Percentiles rank a stretch among this genome's conserved stretches.
phyloP scores from a whole-genome alignment of 2,113 vertebrate genomes.

The Ivindomyrus marchei region DNA sequence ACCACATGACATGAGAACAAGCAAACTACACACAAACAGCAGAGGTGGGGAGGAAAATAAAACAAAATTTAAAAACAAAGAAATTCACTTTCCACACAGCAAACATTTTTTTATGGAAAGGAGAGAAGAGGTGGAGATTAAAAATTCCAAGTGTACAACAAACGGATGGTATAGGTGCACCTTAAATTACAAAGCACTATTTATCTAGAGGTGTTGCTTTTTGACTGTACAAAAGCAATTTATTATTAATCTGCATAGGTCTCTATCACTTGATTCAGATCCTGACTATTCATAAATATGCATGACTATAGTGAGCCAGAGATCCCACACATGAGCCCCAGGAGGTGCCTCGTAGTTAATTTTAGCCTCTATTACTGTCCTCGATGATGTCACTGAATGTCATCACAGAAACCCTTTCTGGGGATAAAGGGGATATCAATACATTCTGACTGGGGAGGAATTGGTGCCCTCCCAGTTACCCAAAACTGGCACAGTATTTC shows the following conservation, averaged over 20 bases:
- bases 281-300: neutral
- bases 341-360: neutral
- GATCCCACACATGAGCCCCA: neutral
- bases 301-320: neutral
- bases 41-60: neutral
- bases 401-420: neutral
- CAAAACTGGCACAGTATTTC: neutral
- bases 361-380: neutral
- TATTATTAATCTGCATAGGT: neutral
- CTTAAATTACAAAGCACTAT: neutral
- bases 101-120: neutral
- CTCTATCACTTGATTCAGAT: neutral
- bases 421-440: neutral
- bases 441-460: neutral
- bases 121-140: neutral
- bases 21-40: neutral
- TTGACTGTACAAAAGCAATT: neutral
- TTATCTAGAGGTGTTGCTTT: neutral
- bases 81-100: neutral
- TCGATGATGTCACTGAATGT: neutral
- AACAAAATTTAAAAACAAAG: neutral
- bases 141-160: neutral
- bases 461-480: neutral
- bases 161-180: neutral
- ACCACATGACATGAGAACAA: neutral